A percentile compares a stretch with the other conserved stretches of the same genome.
Evolutionary conservation across 1,140 invertebrate genomes (phyloP).

Genomic region (Manduca sexta): DNA sequence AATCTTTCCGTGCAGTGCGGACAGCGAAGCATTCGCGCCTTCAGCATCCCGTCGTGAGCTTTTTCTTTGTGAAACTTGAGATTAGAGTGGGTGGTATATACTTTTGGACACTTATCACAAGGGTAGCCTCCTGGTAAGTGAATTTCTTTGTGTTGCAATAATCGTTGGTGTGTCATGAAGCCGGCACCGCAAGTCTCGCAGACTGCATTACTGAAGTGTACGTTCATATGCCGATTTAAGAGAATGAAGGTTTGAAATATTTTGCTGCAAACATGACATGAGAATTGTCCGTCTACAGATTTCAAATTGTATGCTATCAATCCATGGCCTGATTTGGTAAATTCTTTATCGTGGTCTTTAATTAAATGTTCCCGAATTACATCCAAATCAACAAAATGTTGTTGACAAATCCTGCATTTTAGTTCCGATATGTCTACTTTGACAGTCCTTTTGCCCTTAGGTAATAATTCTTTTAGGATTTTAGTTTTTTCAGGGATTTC

Average conservation of each 20-base stretch:
- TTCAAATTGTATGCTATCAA: conserved; percentile 40
- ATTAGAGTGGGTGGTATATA: conserved; percentile 47
- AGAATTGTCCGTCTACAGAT: conserved; percentile 30
- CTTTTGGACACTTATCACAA: conserved; percentile 41
- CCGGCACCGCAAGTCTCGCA: conserved; percentile 59
- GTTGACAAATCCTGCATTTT: conserved; percentile 36
- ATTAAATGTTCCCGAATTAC: conserved; percentile 32
- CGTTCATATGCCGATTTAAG: conserved; percentile 52
- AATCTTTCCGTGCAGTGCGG: conserved; percentile 45
- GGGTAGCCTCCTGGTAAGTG: conserved; percentile 41
- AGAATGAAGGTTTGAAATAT: conserved; percentile 46
- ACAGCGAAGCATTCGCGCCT: conserved; percentile 36
- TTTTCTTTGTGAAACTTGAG: conserved; percentile 47
- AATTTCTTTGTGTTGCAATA: conserved; percentile 50
- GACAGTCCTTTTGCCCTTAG: conserved; percentile 38
- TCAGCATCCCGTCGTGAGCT: conserved; percentile 32
- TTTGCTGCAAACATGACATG: conserved; percentile 44
- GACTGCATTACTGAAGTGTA: conserved; percentile 47
- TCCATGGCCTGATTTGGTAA: conserved; percentile 42
- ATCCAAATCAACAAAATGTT: conserved; percentile 28
- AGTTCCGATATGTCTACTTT: conserved; percentile 46
- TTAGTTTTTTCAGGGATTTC: conserved; percentile 18
- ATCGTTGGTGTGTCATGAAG: conserved; percentile 48
- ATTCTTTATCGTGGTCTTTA: conserved; percentile 27
- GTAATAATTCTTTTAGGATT: conserved; percentile 36